These are phyloP conservation scores for Enteromius viviparus DNA, from an alignment of 2,797 vertebrate species.

Conservation along the genomic window DNA sequence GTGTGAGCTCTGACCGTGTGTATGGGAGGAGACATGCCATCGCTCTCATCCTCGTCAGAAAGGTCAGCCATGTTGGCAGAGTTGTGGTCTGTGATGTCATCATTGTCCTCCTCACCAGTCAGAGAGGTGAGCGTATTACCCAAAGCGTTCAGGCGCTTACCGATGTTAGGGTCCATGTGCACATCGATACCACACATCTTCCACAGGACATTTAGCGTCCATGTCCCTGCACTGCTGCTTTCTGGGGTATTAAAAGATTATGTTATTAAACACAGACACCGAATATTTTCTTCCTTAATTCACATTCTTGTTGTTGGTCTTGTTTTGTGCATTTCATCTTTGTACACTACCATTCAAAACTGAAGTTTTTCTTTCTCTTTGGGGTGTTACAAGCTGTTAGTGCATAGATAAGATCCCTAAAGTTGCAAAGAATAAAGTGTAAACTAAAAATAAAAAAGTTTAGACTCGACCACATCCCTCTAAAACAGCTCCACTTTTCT, in stretches of 20 bases:
- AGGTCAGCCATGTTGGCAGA: slow-evolving; percentile 91
- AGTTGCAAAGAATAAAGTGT: no score
- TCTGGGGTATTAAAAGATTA: slow-evolving; percentile 72
- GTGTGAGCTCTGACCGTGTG: slow-evolving; percentile 81
- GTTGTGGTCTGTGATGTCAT: slow-evolving; percentile 93
- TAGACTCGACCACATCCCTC: no score
- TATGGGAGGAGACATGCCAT: slow-evolving; percentile 89
- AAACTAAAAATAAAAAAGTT: no score
- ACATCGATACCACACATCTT: slow-evolving; percentile 99
- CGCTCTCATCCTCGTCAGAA: slow-evolving; percentile 94
- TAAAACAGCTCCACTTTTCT: no score
- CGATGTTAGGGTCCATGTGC: slow-evolving; percentile 99
- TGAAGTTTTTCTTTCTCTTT: no score
- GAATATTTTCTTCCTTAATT: neutral
- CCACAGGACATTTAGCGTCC: slow-evolving; percentile 97
- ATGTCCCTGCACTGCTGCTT: slow-evolving; percentile 97
- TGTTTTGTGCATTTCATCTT: neutral
- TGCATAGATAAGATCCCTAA: no score
- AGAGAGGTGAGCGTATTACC: slow-evolving; percentile 96
- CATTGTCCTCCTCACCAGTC: slow-evolving; percentile 94
- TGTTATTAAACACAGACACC: neutral
- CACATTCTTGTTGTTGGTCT: neutral
- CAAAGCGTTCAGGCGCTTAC: slow-evolving; percentile 93
- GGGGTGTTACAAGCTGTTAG: no score
- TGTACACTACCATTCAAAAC: neutral